These are phyloP conservation scores for Mormyrops attenuatus DNA, from an alignment of 2,797 vertebrate genomes.

Conservation along the genomic window DNA sequence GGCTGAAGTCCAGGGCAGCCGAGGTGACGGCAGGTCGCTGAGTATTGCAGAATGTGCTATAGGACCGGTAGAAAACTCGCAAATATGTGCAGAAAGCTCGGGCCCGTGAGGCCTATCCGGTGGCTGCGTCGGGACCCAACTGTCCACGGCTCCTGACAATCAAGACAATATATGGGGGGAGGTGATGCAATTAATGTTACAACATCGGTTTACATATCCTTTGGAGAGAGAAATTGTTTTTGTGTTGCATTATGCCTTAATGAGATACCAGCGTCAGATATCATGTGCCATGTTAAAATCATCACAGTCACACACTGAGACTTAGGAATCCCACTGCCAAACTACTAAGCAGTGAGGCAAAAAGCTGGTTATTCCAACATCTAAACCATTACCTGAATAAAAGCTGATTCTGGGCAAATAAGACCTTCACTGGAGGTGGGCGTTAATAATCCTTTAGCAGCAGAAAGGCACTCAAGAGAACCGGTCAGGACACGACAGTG, in stretches of 20 bases:
- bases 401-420: neutral
- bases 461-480: neutral
- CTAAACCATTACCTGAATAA: neutral
- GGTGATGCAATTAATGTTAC: neutral
- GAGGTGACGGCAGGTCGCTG: neutral
- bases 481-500: neutral
- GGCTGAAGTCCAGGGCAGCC: neutral
- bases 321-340: neutral
- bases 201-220: neutral
- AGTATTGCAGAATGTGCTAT: neutral
- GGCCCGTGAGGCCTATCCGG: neutral
- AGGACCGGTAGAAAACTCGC: neutral
- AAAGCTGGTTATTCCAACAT: neutral
- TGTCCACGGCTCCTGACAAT: neutral
- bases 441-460: neutral
- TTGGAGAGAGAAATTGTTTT: neutral
- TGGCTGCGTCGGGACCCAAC: neutral
- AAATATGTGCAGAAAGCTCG: neutral
- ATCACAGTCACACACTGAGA: neutral
- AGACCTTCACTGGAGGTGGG: neutral
- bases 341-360: neutral
- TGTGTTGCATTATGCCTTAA: neutral
- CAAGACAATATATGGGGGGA: neutral
- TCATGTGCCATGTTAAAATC: neutral
- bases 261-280: neutral